These are phyloP conservation scores for Craterocephalus amniculus DNA, from an alignment of 2,797 vertebrate species.

Conservation along the genomic window DNA sequence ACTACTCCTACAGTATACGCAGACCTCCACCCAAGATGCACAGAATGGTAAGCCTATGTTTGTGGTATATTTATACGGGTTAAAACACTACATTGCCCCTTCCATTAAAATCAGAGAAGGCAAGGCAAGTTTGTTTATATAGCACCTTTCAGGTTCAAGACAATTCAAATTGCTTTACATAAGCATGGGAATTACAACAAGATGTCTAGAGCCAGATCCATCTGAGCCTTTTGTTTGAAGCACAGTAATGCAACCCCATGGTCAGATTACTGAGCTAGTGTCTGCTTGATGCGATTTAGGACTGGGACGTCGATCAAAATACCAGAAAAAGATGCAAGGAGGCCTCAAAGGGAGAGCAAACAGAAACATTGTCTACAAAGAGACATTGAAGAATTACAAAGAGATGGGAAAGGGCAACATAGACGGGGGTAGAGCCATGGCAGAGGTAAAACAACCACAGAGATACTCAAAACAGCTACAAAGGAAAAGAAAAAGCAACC, in stretches of 20 bases:
- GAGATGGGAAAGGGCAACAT: background rate
- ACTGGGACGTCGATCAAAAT: background rate
- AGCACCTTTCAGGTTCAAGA: too few species aligned
- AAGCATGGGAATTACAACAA: too few species aligned
- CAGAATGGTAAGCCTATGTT: slow-evolving; percentile 78
- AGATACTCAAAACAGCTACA: background rate
- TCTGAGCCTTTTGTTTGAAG: background rate
- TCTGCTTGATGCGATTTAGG: background rate
- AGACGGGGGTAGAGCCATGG: background rate
- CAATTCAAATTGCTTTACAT: too few species aligned
- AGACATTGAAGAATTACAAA: slow-evolving; percentile 1
- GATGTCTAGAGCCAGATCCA: too few species aligned
- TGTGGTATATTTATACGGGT: background rate
- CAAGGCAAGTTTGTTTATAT: too few species aligned
- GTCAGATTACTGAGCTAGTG: background rate
- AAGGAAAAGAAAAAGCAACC: background rate
- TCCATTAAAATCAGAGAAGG: background rate
- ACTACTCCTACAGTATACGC: slow-evolving; percentile 88
- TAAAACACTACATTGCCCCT: background rate
- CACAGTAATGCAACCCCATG: background rate
- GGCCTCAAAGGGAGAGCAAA: too few species aligned
- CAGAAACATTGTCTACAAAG: background rate
- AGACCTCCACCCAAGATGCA: slow-evolving; percentile 88
- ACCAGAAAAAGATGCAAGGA: background rate
- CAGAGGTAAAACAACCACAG: background rate